Evolutionary conservation across 2,113 vertebrate genomes (phyloP), one percentile per base, ranked within the genome.

Genomic region (Papio anubis): DNA sequence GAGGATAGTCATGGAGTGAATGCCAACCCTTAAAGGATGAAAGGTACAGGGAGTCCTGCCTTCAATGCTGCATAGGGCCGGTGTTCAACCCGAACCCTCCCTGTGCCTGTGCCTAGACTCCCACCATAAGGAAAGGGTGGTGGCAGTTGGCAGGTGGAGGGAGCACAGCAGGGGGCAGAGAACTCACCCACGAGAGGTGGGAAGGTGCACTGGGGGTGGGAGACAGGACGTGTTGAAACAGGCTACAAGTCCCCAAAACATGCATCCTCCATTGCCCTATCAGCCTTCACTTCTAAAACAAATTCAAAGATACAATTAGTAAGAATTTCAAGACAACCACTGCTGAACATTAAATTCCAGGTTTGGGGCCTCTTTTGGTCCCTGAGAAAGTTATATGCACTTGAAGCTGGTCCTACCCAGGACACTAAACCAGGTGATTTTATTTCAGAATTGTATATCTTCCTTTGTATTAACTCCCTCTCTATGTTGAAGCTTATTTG

Each of bases 21-120:
- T 38, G 7, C 3, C 18, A 23, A 12, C 2, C 30, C 9, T 86
- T 43, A 43, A 48, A 57, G 1, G 3, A 5, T 93, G 27, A 43
- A 48, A 78, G 2, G 1, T 7, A 1, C 7, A 3, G 17, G 23
- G n/a, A 64, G 55, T 48, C 5, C 61, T 5, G 7, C 8, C 45
- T 11, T 4, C 17, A 38, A 12, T 5, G 82, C 25, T 50, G 25
- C 21, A 11, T 6, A 64, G 3, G 2, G 2, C 13, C 2, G 16
- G 7, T 61, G 3, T 3, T 10, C 12, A 48, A 21, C 0, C n/a
- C 13, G 23, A 3, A 38, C 9, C 1, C 2, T 18, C 7, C 10
- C 7, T 3, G 0, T 8, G 5, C 23, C 6, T 57, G 4, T 20
- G 7, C 40, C 55, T 48, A 20, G 30, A 14, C 3, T 43, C 61